Evolutionary conservation across 1,140 invertebrate species (phyloP), one percentile per base, ranked within the genome.

Genomic region (Caenorhabditis briggsae): DNA sequence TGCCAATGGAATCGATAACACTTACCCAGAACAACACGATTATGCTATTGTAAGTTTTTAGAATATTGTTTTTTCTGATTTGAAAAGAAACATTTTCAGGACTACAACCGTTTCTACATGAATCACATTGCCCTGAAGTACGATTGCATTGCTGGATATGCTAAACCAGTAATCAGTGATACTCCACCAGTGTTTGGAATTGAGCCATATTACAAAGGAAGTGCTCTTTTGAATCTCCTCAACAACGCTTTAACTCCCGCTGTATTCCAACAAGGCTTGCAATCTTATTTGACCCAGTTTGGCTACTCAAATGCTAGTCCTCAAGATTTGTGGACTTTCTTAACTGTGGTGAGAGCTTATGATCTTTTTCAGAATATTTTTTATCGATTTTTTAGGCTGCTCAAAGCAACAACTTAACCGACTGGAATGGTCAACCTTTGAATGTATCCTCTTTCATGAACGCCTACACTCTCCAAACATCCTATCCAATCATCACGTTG

Each of bases 151-250:
- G 6, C 61, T 14, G 61, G 78, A 55, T 8, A 16, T 58, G 65
- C 65, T 2, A 78, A 78, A 46, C 84, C 84, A 78, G 78, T 86
- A 3, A 61, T 86, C 64, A 78, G 65, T 18, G 78, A 82, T 16
- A 86, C 84, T n/a, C 55, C 84, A 41, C 78, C 84, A 11, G 25
- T 56, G 18, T 70, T 86, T 25, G 84, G 84, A 78, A 55, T 78
- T n/a, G 84, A 86, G 20, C 55, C 83, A 16, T 88, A 88, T 58
- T 50, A 74, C n/a, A 88, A 88, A 82, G 87, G 56, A 84, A 82
- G 61, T 50, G 78, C 83, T 23, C 55, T 88, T 43, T 23, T 88
- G 48, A 64, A 82, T 18, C 55, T 83, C n/a, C 43, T 88, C 6
- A 78, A 56, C 25, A 59, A 87, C n/a, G 56, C 84, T 14, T 16